Base-by-base conservation (phyloP, 2,113 vertebrate species). In the Caloenas nicobarica region DNA sequence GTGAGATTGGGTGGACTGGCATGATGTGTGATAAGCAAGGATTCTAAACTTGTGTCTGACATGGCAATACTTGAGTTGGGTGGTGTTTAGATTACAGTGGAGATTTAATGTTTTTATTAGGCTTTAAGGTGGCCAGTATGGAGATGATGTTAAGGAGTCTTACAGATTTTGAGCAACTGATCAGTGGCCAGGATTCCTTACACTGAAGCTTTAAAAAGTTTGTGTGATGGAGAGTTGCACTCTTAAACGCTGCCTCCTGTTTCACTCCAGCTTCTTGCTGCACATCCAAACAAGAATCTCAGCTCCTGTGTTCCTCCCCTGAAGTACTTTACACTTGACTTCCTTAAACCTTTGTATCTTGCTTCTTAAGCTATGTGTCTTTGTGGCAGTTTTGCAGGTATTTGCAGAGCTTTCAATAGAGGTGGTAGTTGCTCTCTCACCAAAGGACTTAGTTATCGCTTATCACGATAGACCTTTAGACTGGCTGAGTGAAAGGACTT, bases 21-120 rank as follows among this genome's bases (percentile, higher is more conserved):
- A 2, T 3, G 28, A 11, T 9, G 7, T 9, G 54, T 2, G 0
- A 24, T 16, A 33, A 53, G 3, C 31, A 25, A 38, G 54, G 85
- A 14, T 46, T 56, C 16, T 14, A 8, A 87, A 12, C 3, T 26
- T 50, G 31, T 73, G 29, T 13, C 54, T 58, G 36, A 13, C 23
- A 5, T 21, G 72, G 42, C 26, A 50, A 16, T 10, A 3, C 4
- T 9, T 40, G 36, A 68, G 14, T 0, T 5, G 78, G 15, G 33
- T 24, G 22, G 8, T 40, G 28, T 25, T 85, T n/a, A 50, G 46
- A 8, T 83, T 22, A 9, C 5, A 8, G 17, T 58, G 60, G 50
- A 19, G 50, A 33, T 25, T 1, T 7, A 9, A 8, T 7, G 24
- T 1, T 15, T 76, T 62, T 48, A 10, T n/a, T 82, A 53, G 36